Conservation (phyloP, 1,140 invertebrate genomes). For the Bombus difficillimus region DNA sequence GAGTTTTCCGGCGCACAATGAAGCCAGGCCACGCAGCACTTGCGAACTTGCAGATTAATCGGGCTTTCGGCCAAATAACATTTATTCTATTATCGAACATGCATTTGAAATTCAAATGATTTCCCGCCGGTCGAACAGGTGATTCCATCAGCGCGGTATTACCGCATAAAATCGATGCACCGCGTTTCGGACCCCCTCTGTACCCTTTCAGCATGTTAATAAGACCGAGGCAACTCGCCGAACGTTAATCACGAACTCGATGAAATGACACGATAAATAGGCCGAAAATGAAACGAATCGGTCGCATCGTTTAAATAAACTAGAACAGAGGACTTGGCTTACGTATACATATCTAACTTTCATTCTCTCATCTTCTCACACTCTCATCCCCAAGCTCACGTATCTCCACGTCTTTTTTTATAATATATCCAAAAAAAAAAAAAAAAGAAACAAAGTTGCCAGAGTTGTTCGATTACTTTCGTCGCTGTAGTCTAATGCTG, state of each 20-base stretch:
- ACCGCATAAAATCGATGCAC: slow-evolving; percentile 61
- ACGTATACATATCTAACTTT: too few species aligned
- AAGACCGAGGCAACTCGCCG: slow-evolving; percentile 11
- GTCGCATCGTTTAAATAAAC: background rate
- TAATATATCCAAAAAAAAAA: too few species aligned
- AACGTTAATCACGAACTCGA: slow-evolving; percentile 8
- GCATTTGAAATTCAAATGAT: slow-evolving; percentile 73
- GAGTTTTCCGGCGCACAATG: slow-evolving; percentile 43
- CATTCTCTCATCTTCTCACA: too few species aligned
- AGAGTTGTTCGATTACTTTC: too few species aligned
- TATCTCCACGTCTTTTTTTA: too few species aligned
- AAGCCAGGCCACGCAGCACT: slow-evolving; percentile 26
- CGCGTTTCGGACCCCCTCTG: too few species aligned
- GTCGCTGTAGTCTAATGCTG: too few species aligned
- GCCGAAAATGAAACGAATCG: background rate
- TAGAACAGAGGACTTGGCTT: background rate
- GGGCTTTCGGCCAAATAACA: slow-evolving; percentile 67
- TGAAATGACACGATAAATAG: background rate
- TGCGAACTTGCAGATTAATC: slow-evolving; percentile 69
- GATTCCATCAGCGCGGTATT: slow-evolving; percentile 68
- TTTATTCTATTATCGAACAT: slow-evolving; percentile 73
- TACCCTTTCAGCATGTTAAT: slow-evolving; percentile 26
- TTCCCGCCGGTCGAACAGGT: slow-evolving; percentile 59
- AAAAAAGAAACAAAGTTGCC: too few species aligned
- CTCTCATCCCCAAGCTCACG: too few species aligned